Percentiles rank a stretch among this genome's conserved stretches.
These are phyloP conservation scores for Tympanoctomys barrerae DNA, from an alignment of 2,797 vertebrate species.

Conservation along the genomic window DNA sequence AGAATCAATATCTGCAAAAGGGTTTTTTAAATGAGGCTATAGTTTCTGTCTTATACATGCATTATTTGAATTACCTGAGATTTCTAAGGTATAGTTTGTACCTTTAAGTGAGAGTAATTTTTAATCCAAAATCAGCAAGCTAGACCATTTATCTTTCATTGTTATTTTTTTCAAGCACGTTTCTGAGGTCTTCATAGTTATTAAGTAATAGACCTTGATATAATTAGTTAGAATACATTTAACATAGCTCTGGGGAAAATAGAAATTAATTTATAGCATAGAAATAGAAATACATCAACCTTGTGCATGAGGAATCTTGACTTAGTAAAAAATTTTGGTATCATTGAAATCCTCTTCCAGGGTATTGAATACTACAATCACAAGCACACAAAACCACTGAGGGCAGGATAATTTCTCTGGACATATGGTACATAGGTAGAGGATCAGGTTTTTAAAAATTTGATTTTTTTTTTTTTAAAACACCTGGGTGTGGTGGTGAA, in stretches of 20 bases:
- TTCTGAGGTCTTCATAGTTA: conserved; percentile 48
- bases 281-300: neutral
- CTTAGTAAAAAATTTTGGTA: conserved; percentile 17
- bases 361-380: neutral
- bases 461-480: neutral
- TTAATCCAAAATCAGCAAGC: conserved; percentile 50
- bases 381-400: neutral
- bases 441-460: neutral
- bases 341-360: neutral
- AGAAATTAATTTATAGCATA: conserved; percentile 44
- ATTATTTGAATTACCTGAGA: conserved; percentile 46
- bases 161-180: conserved; percentile 26
- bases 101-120: conserved; percentile 27
- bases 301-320: neutral
- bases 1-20: neutral
- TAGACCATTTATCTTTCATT: neutral
- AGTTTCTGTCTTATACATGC: neutral
- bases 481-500: neutral
- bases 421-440: neutral
- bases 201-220: conserved; percentile 34
- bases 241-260: conserved; percentile 63
- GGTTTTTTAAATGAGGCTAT: neutral
- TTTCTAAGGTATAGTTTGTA: neutral
- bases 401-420: neutral
- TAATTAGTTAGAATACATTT: conserved; percentile 66